Evolutionary conservation across 2,888 invertebrate species (phyloP).

Genomic region (Pandemis cinnamomeana): DNA sequence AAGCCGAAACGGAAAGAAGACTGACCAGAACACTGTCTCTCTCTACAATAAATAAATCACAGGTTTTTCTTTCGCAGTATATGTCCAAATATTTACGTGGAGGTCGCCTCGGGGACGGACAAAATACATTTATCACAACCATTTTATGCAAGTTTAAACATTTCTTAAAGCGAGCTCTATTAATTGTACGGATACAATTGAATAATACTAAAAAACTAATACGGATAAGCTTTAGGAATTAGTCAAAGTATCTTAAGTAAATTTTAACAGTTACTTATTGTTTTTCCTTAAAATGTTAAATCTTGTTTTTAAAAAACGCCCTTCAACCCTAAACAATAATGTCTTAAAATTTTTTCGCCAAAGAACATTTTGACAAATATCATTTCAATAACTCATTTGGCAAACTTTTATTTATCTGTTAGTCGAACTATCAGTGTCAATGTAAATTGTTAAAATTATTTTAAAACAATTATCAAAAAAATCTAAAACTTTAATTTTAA

Average conservation of each 20-base stretch:
- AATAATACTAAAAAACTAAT: background rate
- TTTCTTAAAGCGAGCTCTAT: background rate
- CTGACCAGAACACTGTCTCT: slow-evolving; percentile 16
- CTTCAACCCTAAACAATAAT: no score
- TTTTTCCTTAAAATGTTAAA: no score
- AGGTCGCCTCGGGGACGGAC: slow-evolving; percentile 15
- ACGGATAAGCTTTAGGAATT: background rate
- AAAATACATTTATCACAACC: slow-evolving; percentile 20
- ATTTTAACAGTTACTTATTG: background rate
- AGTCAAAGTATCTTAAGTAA: background rate
- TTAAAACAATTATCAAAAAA: background rate
- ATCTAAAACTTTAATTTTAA: background rate
- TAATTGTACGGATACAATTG: background rate
- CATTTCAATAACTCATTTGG: no score
- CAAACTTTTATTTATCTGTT: no score
- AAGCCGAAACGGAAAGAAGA: background rate
- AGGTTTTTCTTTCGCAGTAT: slow-evolving; percentile 5
- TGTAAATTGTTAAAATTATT: background rate
- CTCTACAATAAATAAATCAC: slow-evolving; percentile 22
- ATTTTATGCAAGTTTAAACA: slow-evolving; percentile 6
- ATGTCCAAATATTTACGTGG: background rate
- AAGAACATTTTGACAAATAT: no score
- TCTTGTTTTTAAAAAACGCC: no score
- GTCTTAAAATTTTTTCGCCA: no score
- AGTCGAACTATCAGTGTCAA: no score